Conservation (phyloP, 2,797 vertebrate genomes). For the Melanotaenia boesemani region DNA sequence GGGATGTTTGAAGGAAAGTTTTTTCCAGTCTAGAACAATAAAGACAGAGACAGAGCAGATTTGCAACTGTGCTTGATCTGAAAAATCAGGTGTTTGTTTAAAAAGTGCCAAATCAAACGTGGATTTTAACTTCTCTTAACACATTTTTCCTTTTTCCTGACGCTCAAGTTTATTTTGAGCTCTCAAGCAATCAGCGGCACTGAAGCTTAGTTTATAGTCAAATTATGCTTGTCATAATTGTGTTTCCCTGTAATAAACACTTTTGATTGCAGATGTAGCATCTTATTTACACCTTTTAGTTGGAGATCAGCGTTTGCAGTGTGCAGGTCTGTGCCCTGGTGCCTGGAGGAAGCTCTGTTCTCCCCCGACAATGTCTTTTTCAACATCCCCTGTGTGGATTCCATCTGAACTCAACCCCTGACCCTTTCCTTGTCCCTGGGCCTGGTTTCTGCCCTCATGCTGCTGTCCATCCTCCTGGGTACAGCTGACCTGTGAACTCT, state of each 20-base stretch:
- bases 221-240: conserved; percentile 28
- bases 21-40: conserved; percentile 32
- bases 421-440: conserved; percentile 73
- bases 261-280: conserved; percentile 28
- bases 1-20: conserved; percentile 7
- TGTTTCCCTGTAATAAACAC: conserved; percentile 29
- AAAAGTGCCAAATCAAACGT: neutral
- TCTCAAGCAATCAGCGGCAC: conserved; percentile 16
- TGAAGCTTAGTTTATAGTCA: conserved; percentile 36
- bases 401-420: conserved; percentile 79
- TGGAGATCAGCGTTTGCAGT: conserved; percentile 12
- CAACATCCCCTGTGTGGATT: conserved; percentile 72
- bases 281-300: conserved; percentile 51
- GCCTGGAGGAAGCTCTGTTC: conserved; percentile 40
- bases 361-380: conserved; percentile 69
- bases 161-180: conserved; percentile 28
- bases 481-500: conserved; percentile 77
- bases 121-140: conserved; percentile 20
- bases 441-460: conserved; percentile 61
- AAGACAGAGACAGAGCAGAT: conserved; percentile 26
- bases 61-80: neutral
- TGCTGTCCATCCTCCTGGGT: conserved; percentile 72
- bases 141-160: conserved; percentile 29
- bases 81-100: conserved; percentile 19
- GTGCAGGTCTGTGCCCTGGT: conserved; percentile 3